These are phyloP conservation scores for Pionites leucogaster DNA, from an alignment of 2,113 vertebrate genomes.

Conservation along the genomic window DNA sequence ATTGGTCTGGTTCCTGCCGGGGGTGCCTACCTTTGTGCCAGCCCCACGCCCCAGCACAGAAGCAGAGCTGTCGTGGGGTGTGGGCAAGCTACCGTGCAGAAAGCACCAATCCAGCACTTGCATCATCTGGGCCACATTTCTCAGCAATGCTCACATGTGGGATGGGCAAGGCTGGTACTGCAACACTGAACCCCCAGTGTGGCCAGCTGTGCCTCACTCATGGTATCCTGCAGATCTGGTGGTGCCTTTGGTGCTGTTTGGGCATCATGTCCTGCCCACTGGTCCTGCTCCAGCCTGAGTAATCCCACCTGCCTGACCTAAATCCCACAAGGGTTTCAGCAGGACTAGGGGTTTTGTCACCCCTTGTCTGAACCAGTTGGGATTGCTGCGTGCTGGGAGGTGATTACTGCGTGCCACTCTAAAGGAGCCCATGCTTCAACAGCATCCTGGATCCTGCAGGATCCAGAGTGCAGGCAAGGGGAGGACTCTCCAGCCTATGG, in stretches of 20 bases:
- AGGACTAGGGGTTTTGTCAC: not conserved
- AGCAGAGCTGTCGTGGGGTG: rapidly evolving
- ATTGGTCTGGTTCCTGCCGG: not conserved
- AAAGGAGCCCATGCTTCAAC: not conserved
- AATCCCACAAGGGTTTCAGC: not conserved
- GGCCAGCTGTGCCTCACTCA: not conserved
- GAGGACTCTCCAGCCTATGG: not conserved
- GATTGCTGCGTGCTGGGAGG: not conserved
- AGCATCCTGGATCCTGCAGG: not conserved
- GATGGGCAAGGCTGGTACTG: not conserved
- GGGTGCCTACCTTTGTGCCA: not conserved
- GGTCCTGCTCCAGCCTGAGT: not conserved
- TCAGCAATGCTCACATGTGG: rapidly evolving
- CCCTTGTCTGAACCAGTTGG: not conserved
- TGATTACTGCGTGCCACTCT: not conserved
- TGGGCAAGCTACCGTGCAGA: not conserved
- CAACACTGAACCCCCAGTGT: not conserved
- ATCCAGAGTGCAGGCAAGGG: not conserved
- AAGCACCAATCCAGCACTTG: not conserved
- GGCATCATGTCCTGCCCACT: not conserved
- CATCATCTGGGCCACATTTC: not conserved
- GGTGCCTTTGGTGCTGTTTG: not conserved
- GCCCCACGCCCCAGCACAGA: rapidly evolving
- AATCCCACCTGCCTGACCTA: not conserved
- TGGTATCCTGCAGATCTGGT: not conserved